These are phyloP conservation scores for Orius insidiosus DNA, from an alignment of 1,140 invertebrate genomes.

Conservation along the genomic window DNA sequence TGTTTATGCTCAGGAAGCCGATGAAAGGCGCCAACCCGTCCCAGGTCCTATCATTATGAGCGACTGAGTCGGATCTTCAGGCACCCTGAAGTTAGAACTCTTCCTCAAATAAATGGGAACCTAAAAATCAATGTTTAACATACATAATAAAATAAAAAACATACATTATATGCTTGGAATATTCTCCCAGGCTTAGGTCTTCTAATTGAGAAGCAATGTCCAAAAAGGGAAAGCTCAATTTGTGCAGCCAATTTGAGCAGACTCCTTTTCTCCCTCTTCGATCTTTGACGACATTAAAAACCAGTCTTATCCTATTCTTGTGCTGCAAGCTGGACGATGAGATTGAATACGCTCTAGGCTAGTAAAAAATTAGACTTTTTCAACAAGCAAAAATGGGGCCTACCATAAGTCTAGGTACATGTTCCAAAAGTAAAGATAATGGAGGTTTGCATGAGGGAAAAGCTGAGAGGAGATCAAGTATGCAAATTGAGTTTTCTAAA, in stretches of 20 bases:
- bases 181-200: not conserved
- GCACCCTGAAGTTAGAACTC: constrained; percentile 37
- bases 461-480: constrained; percentile 45
- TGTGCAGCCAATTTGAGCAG: constrained; percentile 46
- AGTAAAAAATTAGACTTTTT: not conserved
- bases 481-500: constrained; percentile 32
- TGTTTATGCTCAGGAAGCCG: constrained; percentile 18
- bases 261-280: constrained; percentile 37
- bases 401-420: constrained; percentile 45
- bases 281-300: constrained; percentile 45
- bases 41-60: constrained; percentile 66
- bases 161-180: too few relatives aligned
- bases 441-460: constrained; percentile 45
- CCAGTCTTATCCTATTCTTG: constrained; percentile 35
- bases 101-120: constrained; percentile 44
- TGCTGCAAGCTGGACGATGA: constrained; percentile 39
- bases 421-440: constrained; percentile 44
- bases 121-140: too few relatives aligned
- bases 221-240: constrained; percentile 18
- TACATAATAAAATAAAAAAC: too few relatives aligned
- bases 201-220: constrained; percentile 16
- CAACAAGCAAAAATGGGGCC: too few relatives aligned
- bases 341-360: constrained; percentile 62
- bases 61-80: constrained; percentile 32
- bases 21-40: constrained; percentile 69